Base-by-base conservation (phyloP, 1,140 invertebrate species). In the Drosophila lacertosa region DNA sequence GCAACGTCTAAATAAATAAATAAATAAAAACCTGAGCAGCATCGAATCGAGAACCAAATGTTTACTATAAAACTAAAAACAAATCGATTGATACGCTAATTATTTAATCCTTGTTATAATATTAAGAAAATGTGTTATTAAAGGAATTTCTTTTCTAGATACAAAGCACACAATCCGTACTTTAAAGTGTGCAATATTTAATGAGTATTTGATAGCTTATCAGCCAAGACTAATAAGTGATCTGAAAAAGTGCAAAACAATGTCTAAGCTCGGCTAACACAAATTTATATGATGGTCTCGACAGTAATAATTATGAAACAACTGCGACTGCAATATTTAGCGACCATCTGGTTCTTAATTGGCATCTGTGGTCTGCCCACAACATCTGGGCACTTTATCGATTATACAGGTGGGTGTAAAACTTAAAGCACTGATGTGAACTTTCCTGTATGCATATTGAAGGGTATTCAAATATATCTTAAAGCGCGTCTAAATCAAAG, bases 61-160 rank as follows among this genome's bases (percentile, higher is more conserved):
- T 88, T 86, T 88, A 70, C 59, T 40, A 69, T 75, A 66, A 77
- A 63, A 74, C 67, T 82, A 72, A 86, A 88, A 77, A 66, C 80
- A 82, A 86, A 86, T 86, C 83, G 74, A 86, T 88, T 83, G 88
- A 62, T 80, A 70, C 32, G 60, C 20, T 15, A 29, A 48, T 48
- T 16, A 4, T 29, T 47, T 9, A 29, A 29, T 2, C 7, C 4
- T 15, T 47, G 4, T 22, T 7, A 15, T 9, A 29, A 47, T 29
- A 16, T 16, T 45, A n/a, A 0, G 10, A 13, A 29, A 29, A 29
- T 29, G 13, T 26, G 2, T 10, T 29, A 6, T 26, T 7, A 5
- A 7, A 5, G 24, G 4, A 26, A 26, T 26, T 6, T 26, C 5
- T 26, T 26, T 0, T 6, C 5, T 26, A 7, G 5, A 26, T 4